Evolutionary conservation across 2,113 vertebrate genomes (phyloP).

Genomic region (Dasyprocta punctata): DNA sequence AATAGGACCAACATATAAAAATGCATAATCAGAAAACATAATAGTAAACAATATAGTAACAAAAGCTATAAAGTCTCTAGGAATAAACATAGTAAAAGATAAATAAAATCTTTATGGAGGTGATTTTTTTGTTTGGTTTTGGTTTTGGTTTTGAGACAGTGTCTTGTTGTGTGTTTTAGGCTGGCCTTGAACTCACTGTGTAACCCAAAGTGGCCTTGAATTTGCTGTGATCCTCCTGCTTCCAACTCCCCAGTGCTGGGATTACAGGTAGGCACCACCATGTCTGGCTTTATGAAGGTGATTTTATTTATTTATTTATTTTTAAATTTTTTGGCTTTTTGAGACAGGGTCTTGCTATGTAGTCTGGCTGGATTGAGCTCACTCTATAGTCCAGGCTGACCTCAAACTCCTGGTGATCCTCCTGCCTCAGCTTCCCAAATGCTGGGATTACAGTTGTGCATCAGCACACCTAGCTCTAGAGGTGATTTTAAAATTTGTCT

Average conservation of each 20-base stretch:
- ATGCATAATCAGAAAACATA: not conserved
- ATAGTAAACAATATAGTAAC: not conserved
- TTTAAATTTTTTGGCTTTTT: not conserved
- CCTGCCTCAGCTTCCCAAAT: not conserved
- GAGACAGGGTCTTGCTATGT: not conserved
- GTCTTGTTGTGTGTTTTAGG: not conserved
- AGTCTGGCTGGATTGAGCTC: not conserved
- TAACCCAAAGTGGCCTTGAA: not conserved
- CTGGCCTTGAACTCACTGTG: not conserved
- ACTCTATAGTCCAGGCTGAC: not conserved
- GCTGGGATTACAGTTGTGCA: not conserved
- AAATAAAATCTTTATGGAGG: not conserved
- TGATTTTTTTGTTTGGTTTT: not conserved
- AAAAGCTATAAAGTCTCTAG: not conserved
- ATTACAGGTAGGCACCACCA: not conserved
- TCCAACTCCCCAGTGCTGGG: not conserved
- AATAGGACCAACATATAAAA: not conserved
- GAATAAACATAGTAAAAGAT: not conserved
- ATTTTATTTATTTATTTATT: not conserved
- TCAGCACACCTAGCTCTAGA: not conserved
- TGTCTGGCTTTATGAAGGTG: not conserved
- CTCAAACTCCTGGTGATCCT: not conserved
- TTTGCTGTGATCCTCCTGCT: not conserved
- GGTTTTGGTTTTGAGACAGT: not conserved
- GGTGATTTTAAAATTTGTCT: not conserved